Evolutionary conservation across 2,888 invertebrate genomes (phyloP), one percentile per base, ranked within the genome.

Genomic region (Hirtodrosophila trivittata): DNA sequence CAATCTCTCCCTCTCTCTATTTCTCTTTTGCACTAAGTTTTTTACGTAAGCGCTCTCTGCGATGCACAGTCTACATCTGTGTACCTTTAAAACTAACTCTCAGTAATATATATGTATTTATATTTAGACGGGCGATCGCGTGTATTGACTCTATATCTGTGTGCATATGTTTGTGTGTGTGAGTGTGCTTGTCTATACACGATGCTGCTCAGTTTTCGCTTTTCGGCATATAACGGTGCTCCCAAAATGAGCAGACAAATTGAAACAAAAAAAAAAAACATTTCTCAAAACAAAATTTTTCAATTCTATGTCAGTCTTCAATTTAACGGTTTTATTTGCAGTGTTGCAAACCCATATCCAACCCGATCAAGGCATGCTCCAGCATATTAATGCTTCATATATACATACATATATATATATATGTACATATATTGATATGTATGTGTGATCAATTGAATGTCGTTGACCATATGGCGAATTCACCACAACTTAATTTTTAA

Each of bases 391-490:
- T 71, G 18, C 13, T 26, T 28, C 12, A 37, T 33, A 30, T 43
- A 26, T n/a, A 30, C 7, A 35, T 28, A 42, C 5, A 37, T 26
- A 42, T 25, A 47, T 25, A 46, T 13, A 21, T 10, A 35, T 12
- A 35, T 18, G 26, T 32, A 45, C 13, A 18, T n/a, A 9, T 49
- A 12, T 33, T 9, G 38, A 13, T 30, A 2, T 41, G 6, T 37
- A 8, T 45, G 16, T 38, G 13, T 37, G 16, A 14, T 35, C 26
- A 55, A 52, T 41, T 21, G 49, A 43, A 35, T 52, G 14, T 54
- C 49, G 38, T 57, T 52, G 57, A 50, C 72, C 72, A 68, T 65
- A 68, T 72, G 72, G 72, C 55, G 54, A 37, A 51, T 57, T 54
- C 38, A 39, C 18, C 57, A 54, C 52, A 62, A 62, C 42, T 54